Evolutionary conservation across 2,113 vertebrate genomes (phyloP).

Genomic region (Amblyopsis rosae): DNA sequence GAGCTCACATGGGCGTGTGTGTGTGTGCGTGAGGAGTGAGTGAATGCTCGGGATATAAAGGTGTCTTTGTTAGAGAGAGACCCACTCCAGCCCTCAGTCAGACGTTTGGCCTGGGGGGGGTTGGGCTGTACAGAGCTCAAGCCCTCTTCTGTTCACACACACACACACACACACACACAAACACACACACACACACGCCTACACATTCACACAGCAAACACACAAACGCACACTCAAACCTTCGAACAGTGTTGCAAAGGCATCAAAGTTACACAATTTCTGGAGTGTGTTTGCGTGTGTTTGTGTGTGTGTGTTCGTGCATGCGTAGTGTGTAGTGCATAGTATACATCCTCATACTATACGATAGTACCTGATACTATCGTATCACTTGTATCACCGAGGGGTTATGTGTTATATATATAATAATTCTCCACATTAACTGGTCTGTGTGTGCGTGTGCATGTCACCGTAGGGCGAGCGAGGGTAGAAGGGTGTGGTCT

Average conservation of each 20-base stretch:
- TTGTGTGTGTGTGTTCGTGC: conserved; percentile 10
- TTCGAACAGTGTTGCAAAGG: conserved; percentile 27
- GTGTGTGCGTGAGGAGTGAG: conserved; percentile 46
- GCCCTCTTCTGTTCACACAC: conserved; percentile 14
- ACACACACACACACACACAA: background rate
- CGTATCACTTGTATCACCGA: no score
- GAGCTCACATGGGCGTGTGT: conserved; percentile 40
- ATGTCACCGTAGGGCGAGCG: conserved; percentile 92
- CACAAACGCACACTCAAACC: background rate
- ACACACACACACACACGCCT: background rate
- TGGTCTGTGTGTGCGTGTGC: conserved; percentile 8
- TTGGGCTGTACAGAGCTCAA: conserved; percentile 49
- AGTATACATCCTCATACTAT: conserved; percentile 2
- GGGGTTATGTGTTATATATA: no score
- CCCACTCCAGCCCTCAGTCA: conserved; percentile 71
- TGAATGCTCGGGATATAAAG: conserved; percentile 71
- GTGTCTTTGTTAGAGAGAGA: conserved; percentile 75
- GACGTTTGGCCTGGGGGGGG: conserved; percentile 50
- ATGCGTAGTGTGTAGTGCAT: background rate
- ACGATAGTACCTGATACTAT: no score
- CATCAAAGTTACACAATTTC: conserved; percentile 20
- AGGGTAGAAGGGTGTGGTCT: conserved; percentile 98
- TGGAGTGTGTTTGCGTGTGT: conserved; percentile 10
- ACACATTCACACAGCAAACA: background rate
- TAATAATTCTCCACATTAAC: background rate